A percentile compares a stretch with the other conserved stretches of the same genome.
These are phyloP conservation scores for Merops nubicus DNA, from an alignment of 2,113 vertebrate species.

Conservation along the genomic window DNA sequence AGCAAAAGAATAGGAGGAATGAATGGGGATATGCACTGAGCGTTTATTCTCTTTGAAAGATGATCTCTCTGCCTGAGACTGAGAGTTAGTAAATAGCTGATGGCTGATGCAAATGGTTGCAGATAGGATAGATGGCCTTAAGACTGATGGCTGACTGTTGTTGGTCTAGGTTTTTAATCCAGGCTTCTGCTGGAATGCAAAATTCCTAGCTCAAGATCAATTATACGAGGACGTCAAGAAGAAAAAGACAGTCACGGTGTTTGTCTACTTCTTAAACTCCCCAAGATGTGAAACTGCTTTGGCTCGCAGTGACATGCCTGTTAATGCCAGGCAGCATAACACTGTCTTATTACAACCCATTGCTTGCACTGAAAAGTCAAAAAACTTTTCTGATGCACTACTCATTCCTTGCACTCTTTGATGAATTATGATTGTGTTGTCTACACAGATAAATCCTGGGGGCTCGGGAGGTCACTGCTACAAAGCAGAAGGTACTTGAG, in stretches of 20 bases:
- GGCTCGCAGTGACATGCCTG: slow-evolving; percentile 18
- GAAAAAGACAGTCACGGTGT: not conserved
- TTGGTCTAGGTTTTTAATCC: slow-evolving; percentile 63
- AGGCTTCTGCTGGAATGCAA: slow-evolving; percentile 48
- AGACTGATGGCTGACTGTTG: slow-evolving; percentile 64
- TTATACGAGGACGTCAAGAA: slow-evolving; percentile 35
- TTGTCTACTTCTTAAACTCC: slow-evolving; percentile 28
- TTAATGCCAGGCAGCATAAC: not conserved
- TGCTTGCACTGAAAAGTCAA: not conserved
- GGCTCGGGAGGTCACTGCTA: not conserved
- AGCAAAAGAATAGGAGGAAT: slow-evolving; percentile 47
- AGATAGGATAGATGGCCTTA: slow-evolving; percentile 54
- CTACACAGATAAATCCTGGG: not conserved
- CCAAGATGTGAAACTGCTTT: not conserved
- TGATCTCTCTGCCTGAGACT: slow-evolving; percentile 67
- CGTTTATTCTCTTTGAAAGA: slow-evolving; percentile 72
- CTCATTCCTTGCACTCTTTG: not conserved
- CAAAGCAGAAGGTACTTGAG: not conserved
- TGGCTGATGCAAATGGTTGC: slow-evolving; percentile 62
- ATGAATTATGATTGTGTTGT: not conserved
- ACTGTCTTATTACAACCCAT: not conserved
- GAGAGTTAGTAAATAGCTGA: slow-evolving; percentile 66
- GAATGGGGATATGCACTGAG: slow-evolving; percentile 46
- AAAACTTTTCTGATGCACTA: accelerated
- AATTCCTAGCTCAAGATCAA: slow-evolving; percentile 31